A percentile compares a stretch with the other conserved stretches of the same genome.
Evolutionary conservation across 2,797 vertebrate species (phyloP).

Genomic region (Aselliscus stoliczkanus): DNA sequence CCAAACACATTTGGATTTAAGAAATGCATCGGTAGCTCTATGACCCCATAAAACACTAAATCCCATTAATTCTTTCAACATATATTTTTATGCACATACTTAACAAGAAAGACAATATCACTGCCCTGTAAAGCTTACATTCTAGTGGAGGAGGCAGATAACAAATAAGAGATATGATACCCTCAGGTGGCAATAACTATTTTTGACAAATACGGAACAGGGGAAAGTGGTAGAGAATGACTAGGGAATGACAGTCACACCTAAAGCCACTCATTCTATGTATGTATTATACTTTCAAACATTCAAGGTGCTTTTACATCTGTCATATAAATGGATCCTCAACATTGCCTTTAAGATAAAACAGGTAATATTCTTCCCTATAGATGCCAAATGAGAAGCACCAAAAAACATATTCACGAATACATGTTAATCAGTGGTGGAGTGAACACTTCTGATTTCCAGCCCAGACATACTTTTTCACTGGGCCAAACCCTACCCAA

Average conservation of each 20-base stretch:
- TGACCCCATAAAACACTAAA: not conserved
- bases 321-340: not conserved
- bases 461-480: not conserved
- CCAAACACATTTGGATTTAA: slow-evolving; percentile 16
- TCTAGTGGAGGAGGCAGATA: not conserved
- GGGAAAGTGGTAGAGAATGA: not conserved
- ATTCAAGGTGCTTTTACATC: not conserved
- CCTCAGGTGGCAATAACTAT: not conserved
- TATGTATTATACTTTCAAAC: not conserved
- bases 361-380: not conserved
- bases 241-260: not conserved
- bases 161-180: not conserved
- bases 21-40: not conserved
- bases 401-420: not conserved
- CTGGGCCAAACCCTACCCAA: not conserved
- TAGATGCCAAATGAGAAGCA: not conserved
- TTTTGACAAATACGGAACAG: not conserved
- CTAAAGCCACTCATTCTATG: not conserved
- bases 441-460: not conserved
- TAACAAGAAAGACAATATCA: not conserved
- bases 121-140: not conserved
- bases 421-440: not conserved
- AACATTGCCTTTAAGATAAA: not conserved
- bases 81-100: not conserved
- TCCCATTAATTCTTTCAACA: not conserved